Conservation (phyloP, 2,797 vertebrate species). For the Eulemur mongoz region DNA sequence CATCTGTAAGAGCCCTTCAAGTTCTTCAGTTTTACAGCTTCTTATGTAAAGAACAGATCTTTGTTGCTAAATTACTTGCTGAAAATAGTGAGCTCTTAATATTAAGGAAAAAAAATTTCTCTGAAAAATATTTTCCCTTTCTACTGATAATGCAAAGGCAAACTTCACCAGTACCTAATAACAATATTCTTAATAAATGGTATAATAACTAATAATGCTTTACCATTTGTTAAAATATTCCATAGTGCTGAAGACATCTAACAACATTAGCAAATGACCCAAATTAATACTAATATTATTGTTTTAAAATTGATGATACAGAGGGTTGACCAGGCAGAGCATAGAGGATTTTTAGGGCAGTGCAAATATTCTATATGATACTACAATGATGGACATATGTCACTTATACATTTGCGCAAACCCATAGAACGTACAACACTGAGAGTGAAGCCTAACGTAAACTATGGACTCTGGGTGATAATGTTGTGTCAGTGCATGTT, state of each 20-base stretch:
- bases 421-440: not conserved
- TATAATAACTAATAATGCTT: slow-evolving; percentile 21
- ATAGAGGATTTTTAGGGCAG: not conserved
- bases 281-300: slow-evolving; percentile 27
- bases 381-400: not conserved
- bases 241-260: not conserved
- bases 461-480: not conserved
- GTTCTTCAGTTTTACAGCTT: not conserved
- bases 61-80: not conserved
- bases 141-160: slow-evolving; percentile 6
- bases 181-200: not conserved
- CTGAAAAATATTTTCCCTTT: slow-evolving; percentile 53
- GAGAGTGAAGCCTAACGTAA: not conserved
- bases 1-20: not conserved
- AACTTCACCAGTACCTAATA: not conserved
- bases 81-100: not conserved
- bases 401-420: not conserved
- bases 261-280: not conserved
- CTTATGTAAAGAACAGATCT: slow-evolving; percentile 1
- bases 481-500: not conserved
- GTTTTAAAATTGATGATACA: slow-evolving; percentile 33
- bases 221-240: slow-evolving; percentile 6
- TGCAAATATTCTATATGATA: not conserved
- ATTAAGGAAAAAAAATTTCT: not conserved
- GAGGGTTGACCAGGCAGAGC: not conserved